Percentiles rank a stretch among this genome's conserved stretches.
Conservation (phyloP, 2,113 vertebrate genomes). For the Sebastes schlegelii region DNA sequence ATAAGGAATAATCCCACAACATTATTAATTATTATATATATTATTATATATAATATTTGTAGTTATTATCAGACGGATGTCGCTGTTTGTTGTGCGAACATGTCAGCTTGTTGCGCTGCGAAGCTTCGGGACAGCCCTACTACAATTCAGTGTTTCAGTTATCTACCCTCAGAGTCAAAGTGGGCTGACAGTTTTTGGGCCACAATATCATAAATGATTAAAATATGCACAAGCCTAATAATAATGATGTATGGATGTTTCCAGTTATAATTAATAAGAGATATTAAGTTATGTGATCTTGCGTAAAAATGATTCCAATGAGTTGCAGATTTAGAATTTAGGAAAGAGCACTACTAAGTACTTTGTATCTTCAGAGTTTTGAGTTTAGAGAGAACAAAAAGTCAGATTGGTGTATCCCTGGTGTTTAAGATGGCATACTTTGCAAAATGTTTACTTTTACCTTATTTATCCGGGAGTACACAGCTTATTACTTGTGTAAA, state of each 20-base stretch:
- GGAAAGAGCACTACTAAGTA: background rate
- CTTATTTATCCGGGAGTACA: conserved; percentile 1
- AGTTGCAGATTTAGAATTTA: background rate
- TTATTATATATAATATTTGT: no score
- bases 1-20: no score
- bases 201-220: background rate
- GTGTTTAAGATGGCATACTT: conserved; percentile 7
- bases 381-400: background rate
- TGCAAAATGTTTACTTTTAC: conserved; percentile 46
- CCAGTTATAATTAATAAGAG: background rate
- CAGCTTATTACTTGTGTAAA: conserved; percentile 18
- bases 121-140: no score
- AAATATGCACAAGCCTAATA: conserved; percentile 23
- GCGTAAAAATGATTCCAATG: background rate
- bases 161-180: background rate
- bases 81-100: no score
- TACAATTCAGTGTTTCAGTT: background rate
- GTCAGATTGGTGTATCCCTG: background rate
- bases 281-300: background rate
- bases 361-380: background rate
- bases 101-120: no score
- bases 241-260: background rate
- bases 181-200: background rate
- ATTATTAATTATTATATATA: no score
- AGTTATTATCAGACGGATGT: no score